Percentiles rank a stretch among this genome's conserved stretches.
Evolutionary conservation across 2,113 vertebrate genomes (phyloP).

Genomic region (Megalops atlanticus): DNA sequence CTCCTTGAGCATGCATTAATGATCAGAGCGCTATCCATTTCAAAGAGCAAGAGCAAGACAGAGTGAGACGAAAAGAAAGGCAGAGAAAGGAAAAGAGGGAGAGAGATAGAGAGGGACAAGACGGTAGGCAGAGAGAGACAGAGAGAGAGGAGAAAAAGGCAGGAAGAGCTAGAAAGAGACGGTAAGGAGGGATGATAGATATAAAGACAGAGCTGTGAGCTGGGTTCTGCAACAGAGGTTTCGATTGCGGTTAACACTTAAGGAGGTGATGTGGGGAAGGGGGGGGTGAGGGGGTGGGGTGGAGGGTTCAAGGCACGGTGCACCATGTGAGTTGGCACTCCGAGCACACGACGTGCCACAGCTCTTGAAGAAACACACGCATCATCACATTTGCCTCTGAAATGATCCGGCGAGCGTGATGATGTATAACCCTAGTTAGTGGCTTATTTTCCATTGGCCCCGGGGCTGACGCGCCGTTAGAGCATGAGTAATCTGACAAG

Average conservation of each 20-base stretch:
- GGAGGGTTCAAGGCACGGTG: too few species aligned
- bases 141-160: not conserved
- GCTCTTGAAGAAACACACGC: not conserved
- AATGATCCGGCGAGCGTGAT: not conserved
- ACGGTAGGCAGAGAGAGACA: not conserved
- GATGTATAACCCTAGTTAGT: conserved; percentile 6
- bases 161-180: not conserved
- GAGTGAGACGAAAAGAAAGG: not conserved
- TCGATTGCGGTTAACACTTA: not conserved
- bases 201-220: not conserved
- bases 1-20: conserved; percentile 34
- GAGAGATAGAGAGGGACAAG: not conserved
- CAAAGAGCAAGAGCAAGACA: conserved; percentile 23
- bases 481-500: conserved; percentile 13
- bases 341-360: not conserved
- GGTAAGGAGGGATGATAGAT: too few species aligned
- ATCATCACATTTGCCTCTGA: not conserved
- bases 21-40: conserved; percentile 17
- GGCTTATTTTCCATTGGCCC: not conserved
- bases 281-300: not conserved
- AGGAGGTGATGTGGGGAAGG: not conserved
- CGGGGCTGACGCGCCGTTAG: conserved; percentile 5
- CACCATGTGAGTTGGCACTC: not conserved
- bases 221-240: not conserved
- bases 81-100: not conserved